Conservation (phyloP, 64 coral and sea anemone species). For the Platygyra sinensis region DNA sequence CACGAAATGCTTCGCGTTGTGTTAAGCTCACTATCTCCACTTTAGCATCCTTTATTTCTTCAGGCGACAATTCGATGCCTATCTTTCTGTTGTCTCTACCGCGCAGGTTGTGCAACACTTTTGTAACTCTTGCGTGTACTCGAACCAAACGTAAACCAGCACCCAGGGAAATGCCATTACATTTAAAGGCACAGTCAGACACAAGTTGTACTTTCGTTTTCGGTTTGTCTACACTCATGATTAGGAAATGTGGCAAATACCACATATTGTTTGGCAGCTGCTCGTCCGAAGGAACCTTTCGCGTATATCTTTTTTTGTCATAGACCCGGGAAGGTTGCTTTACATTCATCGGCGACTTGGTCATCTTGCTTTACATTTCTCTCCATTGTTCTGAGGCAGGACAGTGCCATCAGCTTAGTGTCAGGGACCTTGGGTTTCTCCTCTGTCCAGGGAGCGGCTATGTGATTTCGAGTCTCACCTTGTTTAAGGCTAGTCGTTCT, state of each 20-base stretch:
- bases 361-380: conserved; percentile 35
- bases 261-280: neutral
- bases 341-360: conserved; percentile 12
- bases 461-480: neutral
- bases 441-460: conserved; percentile 13
- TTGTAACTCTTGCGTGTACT: too few species aligned
- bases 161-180: too few species aligned
- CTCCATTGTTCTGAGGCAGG: neutral
- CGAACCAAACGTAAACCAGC: too few species aligned
- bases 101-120: too few species aligned
- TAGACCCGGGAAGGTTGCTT: conserved; percentile 1
- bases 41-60: too few species aligned
- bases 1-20: too few species aligned
- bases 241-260: conserved; percentile 38
- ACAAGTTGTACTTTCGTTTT: neutral
- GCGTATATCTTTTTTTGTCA: conserved; percentile 17
- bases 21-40: too few species aligned
- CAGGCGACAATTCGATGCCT: too few species aligned
- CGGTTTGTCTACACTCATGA: conserved; percentile 9
- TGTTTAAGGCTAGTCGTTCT: neutral
- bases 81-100: too few species aligned
- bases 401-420: conserved; percentile 22
- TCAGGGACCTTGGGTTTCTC: neutral
- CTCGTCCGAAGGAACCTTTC: neutral
- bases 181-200: too few species aligned